A percentile compares a stretch with the other conserved stretches of the same genome.
Evolutionary conservation across 2,797 vertebrate genomes (phyloP).

Genomic region (Brachymystax lenok): DNA sequence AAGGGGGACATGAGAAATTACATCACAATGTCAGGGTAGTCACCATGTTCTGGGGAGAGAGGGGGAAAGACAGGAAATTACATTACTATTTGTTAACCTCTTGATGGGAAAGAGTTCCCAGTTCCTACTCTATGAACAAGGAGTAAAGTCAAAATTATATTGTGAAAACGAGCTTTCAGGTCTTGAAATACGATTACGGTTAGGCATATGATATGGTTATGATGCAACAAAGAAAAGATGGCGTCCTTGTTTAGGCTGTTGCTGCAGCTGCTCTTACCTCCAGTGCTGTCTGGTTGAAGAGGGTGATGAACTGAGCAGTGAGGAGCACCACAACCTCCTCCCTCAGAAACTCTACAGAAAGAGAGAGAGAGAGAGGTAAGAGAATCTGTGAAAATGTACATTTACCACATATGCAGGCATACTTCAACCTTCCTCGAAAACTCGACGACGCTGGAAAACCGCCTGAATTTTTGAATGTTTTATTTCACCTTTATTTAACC

Average conservation of each 20-base stretch:
- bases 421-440: constrained; percentile 28
- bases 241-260: neutral
- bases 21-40: neutral
- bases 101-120: too few relatives aligned
- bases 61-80: constrained; percentile 14
- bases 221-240: too few relatives aligned
- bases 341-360: constrained; percentile 76
- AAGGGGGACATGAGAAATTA: constrained; percentile 4
- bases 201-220: too few relatives aligned
- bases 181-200: too few relatives aligned
- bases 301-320: constrained; percentile 82
- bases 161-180: neutral
- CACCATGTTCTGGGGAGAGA: constrained; percentile 70
- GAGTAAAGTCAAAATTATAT: neutral
- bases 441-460: neutral
- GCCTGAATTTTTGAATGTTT: neutral
- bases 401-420: constrained; percentile 32
- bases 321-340: constrained; percentile 86
- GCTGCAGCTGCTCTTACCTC: constrained; percentile 39
- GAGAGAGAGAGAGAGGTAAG: constrained; percentile 35
- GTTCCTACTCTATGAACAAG: too few relatives aligned
- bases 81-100: neutral
- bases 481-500: neutral
- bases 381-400: constrained; percentile 27
- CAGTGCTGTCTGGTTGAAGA: constrained; percentile 61